These are phyloP conservation scores for Nautilus pompilius DNA, from an alignment of 1,140 invertebrate species.

Conservation along the genomic window DNA sequence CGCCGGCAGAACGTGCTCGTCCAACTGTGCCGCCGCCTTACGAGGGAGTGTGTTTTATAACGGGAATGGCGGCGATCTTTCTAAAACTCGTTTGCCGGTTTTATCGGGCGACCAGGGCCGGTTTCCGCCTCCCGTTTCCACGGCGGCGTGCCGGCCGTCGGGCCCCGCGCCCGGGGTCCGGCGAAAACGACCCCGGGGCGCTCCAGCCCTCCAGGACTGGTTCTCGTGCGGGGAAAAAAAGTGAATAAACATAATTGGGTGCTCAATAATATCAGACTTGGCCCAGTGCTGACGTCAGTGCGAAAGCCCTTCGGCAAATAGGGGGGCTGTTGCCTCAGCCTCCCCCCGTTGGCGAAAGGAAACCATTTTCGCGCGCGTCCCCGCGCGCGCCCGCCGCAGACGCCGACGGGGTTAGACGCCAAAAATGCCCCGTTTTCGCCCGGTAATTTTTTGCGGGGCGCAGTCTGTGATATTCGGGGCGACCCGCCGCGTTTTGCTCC, in stretches of 20 bases:
- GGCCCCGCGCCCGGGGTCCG: not conserved
- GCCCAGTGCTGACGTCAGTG: constrained; percentile 46
- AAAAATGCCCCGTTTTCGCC: not conserved
- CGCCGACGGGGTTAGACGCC: too few species aligned
- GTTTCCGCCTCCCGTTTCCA: not conserved
- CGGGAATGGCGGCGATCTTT: constrained; percentile 22
- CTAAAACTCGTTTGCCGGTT: constrained; percentile 18
- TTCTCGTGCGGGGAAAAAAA: constrained; percentile 39
- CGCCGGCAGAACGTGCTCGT: too few species aligned
- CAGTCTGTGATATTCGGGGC: too few species aligned
- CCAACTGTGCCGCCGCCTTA: not conserved
- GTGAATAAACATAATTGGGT: constrained; percentile 42
- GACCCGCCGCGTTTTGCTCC: too few species aligned
- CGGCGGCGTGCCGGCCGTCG: not conserved
- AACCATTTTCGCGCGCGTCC: not conserved
- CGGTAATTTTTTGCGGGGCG: not conserved
- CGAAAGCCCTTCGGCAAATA: constrained; percentile 39
- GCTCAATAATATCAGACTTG: constrained; percentile 47
- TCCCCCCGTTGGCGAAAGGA: constrained; percentile 12
- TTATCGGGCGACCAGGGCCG: not conserved
- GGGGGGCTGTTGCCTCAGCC: constrained; percentile 26
- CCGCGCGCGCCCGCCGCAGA: too few species aligned
- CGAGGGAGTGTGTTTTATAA: constrained; percentile 21
- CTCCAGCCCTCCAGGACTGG: constrained; percentile 10
- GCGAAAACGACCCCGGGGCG: not conserved